Percentiles rank a stretch among this genome's conserved stretches.
Evolutionary conservation across 2,113 vertebrate genomes (phyloP).

Genomic region (Probosciger aterrimus): DNA sequence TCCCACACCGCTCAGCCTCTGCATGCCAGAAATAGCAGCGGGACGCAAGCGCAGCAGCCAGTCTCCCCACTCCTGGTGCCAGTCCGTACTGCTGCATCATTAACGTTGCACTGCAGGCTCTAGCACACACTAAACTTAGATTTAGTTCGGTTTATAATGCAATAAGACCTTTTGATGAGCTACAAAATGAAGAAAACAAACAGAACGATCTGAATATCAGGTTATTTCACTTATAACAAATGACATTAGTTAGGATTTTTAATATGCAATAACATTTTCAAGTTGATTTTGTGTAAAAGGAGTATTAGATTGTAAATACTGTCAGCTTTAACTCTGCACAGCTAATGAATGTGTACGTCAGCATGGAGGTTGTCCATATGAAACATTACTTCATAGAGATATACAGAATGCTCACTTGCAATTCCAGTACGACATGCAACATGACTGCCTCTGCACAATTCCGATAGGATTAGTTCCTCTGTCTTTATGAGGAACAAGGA

Average conservation of each 20-base stretch:
- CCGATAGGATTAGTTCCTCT: neutral
- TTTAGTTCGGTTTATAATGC: neutral
- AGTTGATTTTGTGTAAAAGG: neutral
- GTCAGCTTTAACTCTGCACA: neutral
- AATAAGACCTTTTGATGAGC: neutral
- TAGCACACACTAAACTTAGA: neutral
- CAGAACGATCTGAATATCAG: neutral
- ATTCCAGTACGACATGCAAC: neutral
- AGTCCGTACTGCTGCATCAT: neutral
- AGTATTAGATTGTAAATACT: neutral
- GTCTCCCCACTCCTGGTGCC: neutral
- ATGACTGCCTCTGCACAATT: neutral
- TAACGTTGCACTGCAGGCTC: neutral
- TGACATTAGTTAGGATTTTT: neutral
- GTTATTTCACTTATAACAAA: neutral
- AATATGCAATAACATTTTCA: rapidly evolving
- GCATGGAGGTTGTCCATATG: neutral
- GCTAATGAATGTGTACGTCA: neutral
- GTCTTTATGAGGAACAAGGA: neutral
- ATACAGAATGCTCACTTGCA: neutral
- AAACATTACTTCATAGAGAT: neutral
- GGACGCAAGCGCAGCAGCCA: neutral
- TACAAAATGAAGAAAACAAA: neutral
- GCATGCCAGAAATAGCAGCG: neutral
- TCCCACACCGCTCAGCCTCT: neutral